Percentiles rank a stretch among this genome's conserved stretches.
Conservation (phyloP, 2,888 invertebrate species). For the Tridacna gigas region DNA sequence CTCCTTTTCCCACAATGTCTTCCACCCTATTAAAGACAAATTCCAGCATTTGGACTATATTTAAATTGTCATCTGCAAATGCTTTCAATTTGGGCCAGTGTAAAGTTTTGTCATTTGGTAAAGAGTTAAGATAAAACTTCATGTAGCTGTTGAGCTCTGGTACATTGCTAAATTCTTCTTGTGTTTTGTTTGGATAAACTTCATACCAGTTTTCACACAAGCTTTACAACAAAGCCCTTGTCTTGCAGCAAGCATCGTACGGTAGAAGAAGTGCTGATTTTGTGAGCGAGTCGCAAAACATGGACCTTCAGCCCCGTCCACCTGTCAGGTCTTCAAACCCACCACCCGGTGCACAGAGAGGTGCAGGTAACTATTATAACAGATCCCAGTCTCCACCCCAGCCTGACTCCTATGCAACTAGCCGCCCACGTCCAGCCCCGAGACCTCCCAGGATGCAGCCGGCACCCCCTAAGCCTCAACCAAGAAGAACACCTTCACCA, state of each 20-base stretch:
- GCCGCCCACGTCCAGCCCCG: conserved; percentile 68
- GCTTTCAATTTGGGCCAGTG: no score
- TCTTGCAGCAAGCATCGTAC: conserved; percentile 39
- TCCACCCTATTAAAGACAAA: no score
- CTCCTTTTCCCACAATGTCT: no score
- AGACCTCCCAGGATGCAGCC: conserved; percentile 68
- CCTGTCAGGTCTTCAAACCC: conserved; percentile 52
- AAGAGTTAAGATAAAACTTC: no score
- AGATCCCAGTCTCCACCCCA: conserved; percentile 59
- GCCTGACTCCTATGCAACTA: conserved; percentile 64
- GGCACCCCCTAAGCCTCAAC: conserved; percentile 71
- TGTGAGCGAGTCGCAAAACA: conserved; percentile 40
- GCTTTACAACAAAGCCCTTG: not conserved
- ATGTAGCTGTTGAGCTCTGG: no score
- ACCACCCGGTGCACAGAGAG: conserved; percentile 45
- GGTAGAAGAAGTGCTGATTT: conserved; percentile 52
- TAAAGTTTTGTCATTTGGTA: no score
- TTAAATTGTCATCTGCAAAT: no score
- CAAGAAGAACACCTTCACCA: conserved; percentile 67
- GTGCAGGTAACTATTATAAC: conserved; percentile 47
- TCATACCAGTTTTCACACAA: no score
- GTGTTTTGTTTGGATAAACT: no score
- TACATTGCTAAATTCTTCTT: no score
- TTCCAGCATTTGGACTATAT: no score
- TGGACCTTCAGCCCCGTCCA: conserved; percentile 59